Conservation (phyloP, 30 jellyfish, hydroid and myxozoan species). For the Nemopilema nomurai region DNA sequence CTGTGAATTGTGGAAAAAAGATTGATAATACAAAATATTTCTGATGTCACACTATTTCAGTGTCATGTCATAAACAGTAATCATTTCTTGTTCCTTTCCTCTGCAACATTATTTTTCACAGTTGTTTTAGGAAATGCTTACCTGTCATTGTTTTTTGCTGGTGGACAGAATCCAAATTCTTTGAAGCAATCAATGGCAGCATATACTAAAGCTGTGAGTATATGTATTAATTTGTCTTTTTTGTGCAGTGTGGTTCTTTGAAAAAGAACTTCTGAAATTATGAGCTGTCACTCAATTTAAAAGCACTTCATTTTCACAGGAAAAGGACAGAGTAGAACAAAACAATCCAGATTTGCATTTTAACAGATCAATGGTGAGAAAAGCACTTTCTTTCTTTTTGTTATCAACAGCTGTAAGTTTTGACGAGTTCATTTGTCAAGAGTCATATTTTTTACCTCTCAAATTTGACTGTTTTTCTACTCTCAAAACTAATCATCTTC, state of each 20-base stretch:
- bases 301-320: slow-evolving; percentile 42
- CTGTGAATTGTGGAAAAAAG: too few relatives aligned
- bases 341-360: slow-evolving; percentile 88
- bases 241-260: background rate
- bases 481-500: too few relatives aligned
- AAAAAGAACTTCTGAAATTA: background rate
- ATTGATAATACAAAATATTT: too few relatives aligned
- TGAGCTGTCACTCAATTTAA: background rate
- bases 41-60: background rate
- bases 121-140: slow-evolving; percentile 97
- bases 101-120: background rate
- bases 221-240: too few relatives aligned
- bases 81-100: background rate
- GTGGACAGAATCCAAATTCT: slow-evolving; percentile 81
- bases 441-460: too few relatives aligned
- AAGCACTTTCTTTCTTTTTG: too few relatives aligned
- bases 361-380: slow-evolving; percentile 92
- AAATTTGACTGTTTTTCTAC: too few relatives aligned
- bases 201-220: slow-evolving; percentile 92
- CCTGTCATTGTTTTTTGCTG: slow-evolving; percentile 80
- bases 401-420: too few relatives aligned
- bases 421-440: too few relatives aligned
- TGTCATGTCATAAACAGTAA: background rate
- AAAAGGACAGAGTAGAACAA: slow-evolving; percentile 57
- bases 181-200: slow-evolving; percentile 94